Conservation (phyloP, 2,888 invertebrate species). For the Acrocera orbiculus region DNA sequence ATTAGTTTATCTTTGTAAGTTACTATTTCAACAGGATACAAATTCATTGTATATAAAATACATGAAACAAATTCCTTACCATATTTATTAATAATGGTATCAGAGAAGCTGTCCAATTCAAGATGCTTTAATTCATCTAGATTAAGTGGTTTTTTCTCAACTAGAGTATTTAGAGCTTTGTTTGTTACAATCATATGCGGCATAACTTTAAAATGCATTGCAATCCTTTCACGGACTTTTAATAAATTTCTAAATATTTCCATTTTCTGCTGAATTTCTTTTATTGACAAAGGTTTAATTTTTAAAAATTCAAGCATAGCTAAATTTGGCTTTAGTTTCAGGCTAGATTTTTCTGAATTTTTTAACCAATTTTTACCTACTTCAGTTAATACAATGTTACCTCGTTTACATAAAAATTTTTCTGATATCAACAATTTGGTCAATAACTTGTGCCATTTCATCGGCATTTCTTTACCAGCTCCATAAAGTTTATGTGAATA, state of each 20-base stretch:
- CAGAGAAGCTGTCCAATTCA: conserved; percentile 38
- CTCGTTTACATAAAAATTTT: conserved; percentile 12
- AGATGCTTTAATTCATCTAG: conserved; percentile 27
- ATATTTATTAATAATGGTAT: conserved; percentile 38
- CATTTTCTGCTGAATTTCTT: not conserved
- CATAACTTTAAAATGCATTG: conserved; percentile 31
- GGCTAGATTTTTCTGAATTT: conserved; percentile 7
- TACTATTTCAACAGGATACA: conserved; percentile 11
- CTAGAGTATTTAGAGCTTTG: conserved; percentile 38
- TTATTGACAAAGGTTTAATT: conserved; percentile 6
- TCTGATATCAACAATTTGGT: conserved; percentile 15
- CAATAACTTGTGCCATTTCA: conserved; percentile 42
- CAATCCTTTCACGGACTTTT: conserved; percentile 15
- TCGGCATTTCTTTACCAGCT: conserved; percentile 32
- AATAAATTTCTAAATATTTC: conserved; percentile 7
- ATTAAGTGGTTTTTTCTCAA: conserved; percentile 32
- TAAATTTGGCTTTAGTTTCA: conserved; percentile 20
- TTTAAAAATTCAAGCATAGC: conserved; percentile 21
- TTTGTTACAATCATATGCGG: conserved; percentile 47
- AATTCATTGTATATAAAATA: conserved; percentile 21
- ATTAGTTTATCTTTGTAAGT: conserved; percentile 13
- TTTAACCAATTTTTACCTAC: conserved; percentile 19
- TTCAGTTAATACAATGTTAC: too few relatives aligned
- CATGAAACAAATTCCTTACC: conserved; percentile 33
- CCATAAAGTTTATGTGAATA: conserved; percentile 25